A percentile compares a stretch with the other conserved stretches of the same genome.
Conservation (phyloP, 2,113 vertebrate genomes). For the Ptyas mucosa region DNA sequence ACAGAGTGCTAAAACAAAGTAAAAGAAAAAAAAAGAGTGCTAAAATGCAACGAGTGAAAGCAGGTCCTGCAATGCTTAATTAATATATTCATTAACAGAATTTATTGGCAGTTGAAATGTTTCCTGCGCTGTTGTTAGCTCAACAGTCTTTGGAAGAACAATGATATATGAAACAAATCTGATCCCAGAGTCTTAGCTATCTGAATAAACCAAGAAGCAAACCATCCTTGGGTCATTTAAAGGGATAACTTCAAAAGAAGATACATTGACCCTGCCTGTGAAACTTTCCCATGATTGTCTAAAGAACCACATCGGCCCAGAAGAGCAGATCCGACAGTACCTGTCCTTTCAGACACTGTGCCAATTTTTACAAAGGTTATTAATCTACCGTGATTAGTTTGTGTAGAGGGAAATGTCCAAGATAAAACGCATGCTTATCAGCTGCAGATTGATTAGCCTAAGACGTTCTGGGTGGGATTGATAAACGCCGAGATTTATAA, state of each 20-base stretch:
- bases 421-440: conserved; percentile 65
- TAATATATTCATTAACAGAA: not conserved
- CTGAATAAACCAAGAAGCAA: not conserved
- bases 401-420: conserved; percentile 50
- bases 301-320: not conserved
- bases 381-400: conserved; percentile 65
- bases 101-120: not conserved
- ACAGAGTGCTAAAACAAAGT: not conserved
- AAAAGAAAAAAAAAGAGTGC: not conserved
- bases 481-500: conserved; percentile 85
- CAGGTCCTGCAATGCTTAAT: not conserved
- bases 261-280: conserved; percentile 26
- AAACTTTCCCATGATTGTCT: not conserved
- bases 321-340: conserved; percentile 15
- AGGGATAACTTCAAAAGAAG: conserved; percentile 29
- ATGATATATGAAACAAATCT: not conserved
- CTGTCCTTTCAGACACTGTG: conserved; percentile 49
- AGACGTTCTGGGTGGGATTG: conserved; percentile 76
- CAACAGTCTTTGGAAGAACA: not conserved
- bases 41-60: not conserved
- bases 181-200: not conserved
- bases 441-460: conserved; percentile 72
- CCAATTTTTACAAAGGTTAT: conserved; percentile 56
- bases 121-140: not conserved
- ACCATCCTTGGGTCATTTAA: not conserved